A percentile compares a stretch with the other conserved stretches of the same genome.
Evolutionary conservation across 1,140 invertebrate species (phyloP).

Genomic region (Cyphomyrmex costatus): DNA sequence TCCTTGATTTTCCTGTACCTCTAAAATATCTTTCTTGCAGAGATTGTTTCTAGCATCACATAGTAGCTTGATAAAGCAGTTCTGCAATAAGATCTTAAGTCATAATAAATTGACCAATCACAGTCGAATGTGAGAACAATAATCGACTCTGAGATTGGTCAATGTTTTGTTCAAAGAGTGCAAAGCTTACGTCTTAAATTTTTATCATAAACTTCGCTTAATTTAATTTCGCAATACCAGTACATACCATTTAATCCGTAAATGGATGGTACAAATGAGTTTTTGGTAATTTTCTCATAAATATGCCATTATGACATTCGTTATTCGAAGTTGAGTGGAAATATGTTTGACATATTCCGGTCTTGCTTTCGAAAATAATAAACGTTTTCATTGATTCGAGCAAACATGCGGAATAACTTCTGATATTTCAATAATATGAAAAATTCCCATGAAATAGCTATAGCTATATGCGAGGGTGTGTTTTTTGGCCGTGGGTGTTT

Average conservation of each 20-base stretch:
- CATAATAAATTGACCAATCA: no score
- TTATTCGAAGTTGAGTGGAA: slow-evolving; percentile 23
- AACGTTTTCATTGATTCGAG: slow-evolving; percentile 55
- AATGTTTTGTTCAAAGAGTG: no score
- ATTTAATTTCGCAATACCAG: background rate
- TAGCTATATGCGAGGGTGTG: slow-evolving; percentile 9
- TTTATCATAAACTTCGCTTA: no score
- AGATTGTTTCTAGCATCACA: background rate
- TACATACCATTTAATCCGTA: background rate
- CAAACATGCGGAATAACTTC: slow-evolving; percentile 53
- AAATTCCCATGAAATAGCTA: slow-evolving; percentile 56
- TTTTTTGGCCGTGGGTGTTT: slow-evolving; percentile 31
- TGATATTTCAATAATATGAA: slow-evolving; percentile 65
- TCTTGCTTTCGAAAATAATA: slow-evolving; percentile 54
- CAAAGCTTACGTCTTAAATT: no score
- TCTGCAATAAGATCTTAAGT: no score
- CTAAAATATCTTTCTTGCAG: background rate
- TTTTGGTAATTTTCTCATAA: slow-evolving; percentile 51
- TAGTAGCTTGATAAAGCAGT: background rate
- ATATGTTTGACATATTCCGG: slow-evolving; percentile 53
- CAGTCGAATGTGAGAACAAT: no score
- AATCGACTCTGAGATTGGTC: no score
- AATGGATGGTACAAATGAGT: slow-evolving; percentile 40
- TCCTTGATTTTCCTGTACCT: background rate
- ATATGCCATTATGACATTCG: slow-evolving; percentile 52